phyloP scores from a whole-genome alignment of 2,113 vertebrate genomes.

The Megaleporinus macrocephalus region DNA sequence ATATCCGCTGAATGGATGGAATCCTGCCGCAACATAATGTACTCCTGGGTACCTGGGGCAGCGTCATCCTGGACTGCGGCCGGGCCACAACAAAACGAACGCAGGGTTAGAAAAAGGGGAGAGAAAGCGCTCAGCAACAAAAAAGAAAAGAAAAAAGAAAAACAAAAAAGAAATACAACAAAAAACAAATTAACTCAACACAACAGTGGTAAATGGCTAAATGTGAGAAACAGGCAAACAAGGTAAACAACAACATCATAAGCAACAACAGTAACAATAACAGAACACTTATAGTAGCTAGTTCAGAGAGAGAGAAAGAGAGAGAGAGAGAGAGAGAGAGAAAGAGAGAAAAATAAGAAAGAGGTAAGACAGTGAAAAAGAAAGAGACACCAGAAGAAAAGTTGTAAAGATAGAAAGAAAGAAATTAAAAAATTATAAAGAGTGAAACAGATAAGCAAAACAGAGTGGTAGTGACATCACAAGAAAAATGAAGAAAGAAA shows the following conservation, averaged over 20 bases:
- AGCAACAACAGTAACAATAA: slow-evolving; percentile 58
- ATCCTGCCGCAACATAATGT: slow-evolving; percentile 99
- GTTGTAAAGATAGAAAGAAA: too few relatives aligned
- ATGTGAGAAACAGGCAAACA: slow-evolving; percentile 45
- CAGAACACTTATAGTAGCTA: slow-evolving; percentile 37
- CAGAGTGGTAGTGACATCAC: too few relatives aligned
- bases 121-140: slow-evolving; percentile 64
- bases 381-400: slow-evolving; percentile 22
- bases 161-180: slow-evolving; percentile 24
- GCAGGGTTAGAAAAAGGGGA: slow-evolving; percentile 81
- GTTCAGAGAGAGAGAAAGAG: slow-evolving; percentile 12
- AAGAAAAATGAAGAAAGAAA: slow-evolving; percentile 41
- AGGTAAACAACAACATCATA: slow-evolving; percentile 47
- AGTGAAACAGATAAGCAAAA: too few relatives aligned
- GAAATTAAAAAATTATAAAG: too few relatives aligned
- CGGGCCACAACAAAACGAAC: slow-evolving; percentile 98
- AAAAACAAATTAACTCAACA: neutral
- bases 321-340: slow-evolving; percentile 45
- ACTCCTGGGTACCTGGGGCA: slow-evolving; percentile 99
- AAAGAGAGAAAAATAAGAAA: slow-evolving; percentile 25
- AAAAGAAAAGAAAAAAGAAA: slow-evolving; percentile 46
- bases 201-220: slow-evolving; percentile 65
- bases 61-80: slow-evolving; percentile 99
- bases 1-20: slow-evolving; percentile 99
- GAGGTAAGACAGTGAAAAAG: neutral